Conservation (phyloP, 2,888 invertebrate species). For the Stenoptilia bipunctidactyla region DNA sequence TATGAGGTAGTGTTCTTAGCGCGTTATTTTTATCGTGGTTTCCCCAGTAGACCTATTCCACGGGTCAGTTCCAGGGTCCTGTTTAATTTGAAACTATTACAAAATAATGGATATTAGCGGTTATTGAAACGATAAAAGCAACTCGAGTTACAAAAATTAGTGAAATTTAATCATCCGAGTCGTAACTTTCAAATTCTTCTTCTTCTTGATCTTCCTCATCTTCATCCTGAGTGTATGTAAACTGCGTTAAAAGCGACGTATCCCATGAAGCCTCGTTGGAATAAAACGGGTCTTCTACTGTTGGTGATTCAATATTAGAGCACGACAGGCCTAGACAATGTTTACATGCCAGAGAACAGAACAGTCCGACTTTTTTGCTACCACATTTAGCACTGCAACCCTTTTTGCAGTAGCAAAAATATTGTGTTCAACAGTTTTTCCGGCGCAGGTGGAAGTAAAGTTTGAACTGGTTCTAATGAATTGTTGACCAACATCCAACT, state of each 20-base stretch:
- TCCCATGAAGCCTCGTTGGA: conserved; percentile 4
- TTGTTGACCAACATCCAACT: conserved; percentile 14
- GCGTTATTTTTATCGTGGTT: too few species aligned
- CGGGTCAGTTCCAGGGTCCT: not conserved
- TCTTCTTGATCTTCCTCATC: conserved; percentile 11
- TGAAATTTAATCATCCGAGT: not conserved
- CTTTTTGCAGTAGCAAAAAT: conserved; percentile 18
- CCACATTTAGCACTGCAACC: conserved; percentile 20
- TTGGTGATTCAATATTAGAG: conserved; percentile 16
- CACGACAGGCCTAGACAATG: conserved; percentile 18
- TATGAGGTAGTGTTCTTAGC: too few species aligned
- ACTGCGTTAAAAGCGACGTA: conserved; percentile 8
- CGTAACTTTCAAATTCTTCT: conserved; percentile 8
- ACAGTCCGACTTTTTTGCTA: conserved; percentile 20
- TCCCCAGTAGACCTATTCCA: too few species aligned
- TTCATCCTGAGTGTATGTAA: conserved; percentile 9
- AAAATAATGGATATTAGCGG: conserved; percentile 4
- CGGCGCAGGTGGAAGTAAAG: conserved; percentile 13
- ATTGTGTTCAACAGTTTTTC: conserved; percentile 19
- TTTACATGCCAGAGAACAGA: conserved; percentile 20
- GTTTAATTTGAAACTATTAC: conserved; percentile 3
- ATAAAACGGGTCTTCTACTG: conserved; percentile 14
- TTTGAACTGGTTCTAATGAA: conserved; percentile 12
- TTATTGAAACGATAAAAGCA: conserved; percentile 3
- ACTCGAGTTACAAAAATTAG: not conserved